Evolutionary conservation across 2,797 vertebrate species (phyloP).

Genomic region (Gephyroberyx darwinii): DNA sequence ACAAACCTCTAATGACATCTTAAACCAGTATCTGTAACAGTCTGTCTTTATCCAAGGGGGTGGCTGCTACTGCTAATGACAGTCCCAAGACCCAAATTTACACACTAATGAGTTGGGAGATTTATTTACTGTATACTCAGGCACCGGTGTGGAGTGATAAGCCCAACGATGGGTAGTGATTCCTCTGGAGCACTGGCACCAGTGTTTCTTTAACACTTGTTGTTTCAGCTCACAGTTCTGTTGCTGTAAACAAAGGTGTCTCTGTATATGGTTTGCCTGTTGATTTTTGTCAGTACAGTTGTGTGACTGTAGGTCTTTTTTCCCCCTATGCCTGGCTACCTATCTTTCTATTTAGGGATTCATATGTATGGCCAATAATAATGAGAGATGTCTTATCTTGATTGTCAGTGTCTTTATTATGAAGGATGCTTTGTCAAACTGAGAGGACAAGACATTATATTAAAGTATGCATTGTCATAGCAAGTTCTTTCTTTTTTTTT

Average conservation of each 20-base stretch:
- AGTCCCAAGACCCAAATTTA: conserved; percentile 73
- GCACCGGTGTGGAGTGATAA: conserved; percentile 64
- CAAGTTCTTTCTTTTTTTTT: background rate
- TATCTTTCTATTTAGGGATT: conserved; percentile 9
- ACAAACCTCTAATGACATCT: conserved; percentile 56
- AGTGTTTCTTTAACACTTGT: conserved; percentile 45
- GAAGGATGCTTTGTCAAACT: conserved; percentile 26
- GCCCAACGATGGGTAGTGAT: conserved; percentile 57
- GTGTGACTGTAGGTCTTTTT: background rate
- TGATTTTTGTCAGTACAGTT: background rate
- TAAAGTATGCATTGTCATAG: conserved; percentile 9
- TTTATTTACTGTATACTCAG: conserved; percentile 70
- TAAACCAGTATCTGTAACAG: conserved; percentile 63
- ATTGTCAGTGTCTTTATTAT: conserved; percentile 29
- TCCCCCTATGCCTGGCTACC: background rate
- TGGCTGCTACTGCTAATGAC: conserved; percentile 74
- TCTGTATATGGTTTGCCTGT: background rate
- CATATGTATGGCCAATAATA: conserved; percentile 6
- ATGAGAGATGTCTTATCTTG: background rate
- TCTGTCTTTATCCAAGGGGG: conserved; percentile 69
- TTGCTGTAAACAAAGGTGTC: background rate
- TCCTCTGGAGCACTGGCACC: conserved; percentile 46
- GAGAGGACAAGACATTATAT: background rate
- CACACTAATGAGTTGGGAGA: conserved; percentile 76
- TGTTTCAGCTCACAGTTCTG: conserved; percentile 16